Percentiles rank a stretch among this genome's conserved stretches.
phyloP scores from a whole-genome alignment of 2,113 vertebrate species.

The Picathartes gymnocephalus region DNA sequence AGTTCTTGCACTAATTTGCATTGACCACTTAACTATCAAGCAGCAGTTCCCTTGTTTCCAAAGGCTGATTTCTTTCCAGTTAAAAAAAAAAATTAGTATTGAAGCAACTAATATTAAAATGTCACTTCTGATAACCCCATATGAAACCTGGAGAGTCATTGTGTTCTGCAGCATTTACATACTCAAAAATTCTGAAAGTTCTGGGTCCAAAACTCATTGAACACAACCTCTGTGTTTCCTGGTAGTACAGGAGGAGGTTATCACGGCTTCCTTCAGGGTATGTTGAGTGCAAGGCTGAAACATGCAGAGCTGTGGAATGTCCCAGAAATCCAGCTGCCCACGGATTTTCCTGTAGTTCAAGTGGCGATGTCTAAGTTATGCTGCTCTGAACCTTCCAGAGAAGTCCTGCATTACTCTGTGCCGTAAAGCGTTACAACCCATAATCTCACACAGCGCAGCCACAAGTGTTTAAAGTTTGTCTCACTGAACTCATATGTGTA shows the following conservation, averaged over 20 bases:
- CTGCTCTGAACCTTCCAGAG: neutral
- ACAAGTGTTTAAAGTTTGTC: neutral
- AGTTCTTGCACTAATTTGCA: neutral
- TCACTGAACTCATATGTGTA: neutral
- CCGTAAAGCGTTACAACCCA: neutral
- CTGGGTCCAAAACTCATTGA: neutral
- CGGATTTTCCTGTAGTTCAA: neutral
- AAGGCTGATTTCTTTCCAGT: neutral
- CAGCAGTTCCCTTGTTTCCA: neutral
- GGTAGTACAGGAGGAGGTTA: neutral
- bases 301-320: neutral
- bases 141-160: neutral
- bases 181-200: neutral
- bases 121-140: neutral
- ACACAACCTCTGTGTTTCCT: neutral
- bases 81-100: neutral
- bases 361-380: neutral
- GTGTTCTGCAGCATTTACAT: neutral
- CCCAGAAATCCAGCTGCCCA: fast-evolving
- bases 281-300: neutral
- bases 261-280: neutral
- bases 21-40: neutral
- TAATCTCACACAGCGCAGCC: fast-evolving
- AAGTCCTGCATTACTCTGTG: neutral
- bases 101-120: neutral